Conservation (phyloP, 2,113 vertebrate species). For the Antennarius striatus region DNA sequence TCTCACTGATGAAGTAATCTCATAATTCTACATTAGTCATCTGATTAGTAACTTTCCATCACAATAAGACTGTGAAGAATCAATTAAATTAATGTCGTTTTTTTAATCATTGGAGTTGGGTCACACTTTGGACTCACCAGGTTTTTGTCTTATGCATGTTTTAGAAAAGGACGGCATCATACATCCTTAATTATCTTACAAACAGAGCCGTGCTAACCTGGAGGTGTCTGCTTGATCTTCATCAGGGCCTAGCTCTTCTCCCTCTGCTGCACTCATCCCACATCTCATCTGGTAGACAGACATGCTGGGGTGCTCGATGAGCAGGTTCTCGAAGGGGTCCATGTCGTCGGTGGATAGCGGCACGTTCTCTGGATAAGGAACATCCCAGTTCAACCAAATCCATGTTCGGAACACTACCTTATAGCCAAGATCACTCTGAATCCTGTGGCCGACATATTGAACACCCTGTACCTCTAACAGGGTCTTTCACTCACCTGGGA, state of each 20-base stretch:
- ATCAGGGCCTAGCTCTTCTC: constrained; percentile 52
- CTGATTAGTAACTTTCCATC: too few species aligned
- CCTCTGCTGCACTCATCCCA: constrained; percentile 37
- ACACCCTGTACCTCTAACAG: too few species aligned
- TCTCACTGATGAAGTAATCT: too few species aligned
- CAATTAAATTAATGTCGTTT: background rate
- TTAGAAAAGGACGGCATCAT: background rate
- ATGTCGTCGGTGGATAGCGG: constrained; percentile 28
- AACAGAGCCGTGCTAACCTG: constrained; percentile 54
- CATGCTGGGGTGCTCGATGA: constrained; percentile 82
- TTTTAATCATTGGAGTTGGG: background rate
- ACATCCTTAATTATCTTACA: background rate
- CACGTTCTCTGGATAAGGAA: constrained; percentile 46
- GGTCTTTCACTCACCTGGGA: constrained; percentile 66
- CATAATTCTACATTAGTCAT: too few species aligned
- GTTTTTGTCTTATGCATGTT: background rate
- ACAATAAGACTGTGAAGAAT: too few species aligned
- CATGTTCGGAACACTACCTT: background rate
- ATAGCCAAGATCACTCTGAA: too few species aligned
- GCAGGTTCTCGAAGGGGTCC: constrained; percentile 75
- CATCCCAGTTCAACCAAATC: constrained; percentile 2
- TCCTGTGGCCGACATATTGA: background rate
- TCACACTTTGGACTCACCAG: background rate
- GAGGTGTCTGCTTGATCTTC: constrained; percentile 59
- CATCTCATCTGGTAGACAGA: constrained; percentile 75